These are phyloP conservation scores for Melanchra persicariae DNA, from an alignment of 2,888 invertebrate genomes.

Conservation along the genomic window DNA sequence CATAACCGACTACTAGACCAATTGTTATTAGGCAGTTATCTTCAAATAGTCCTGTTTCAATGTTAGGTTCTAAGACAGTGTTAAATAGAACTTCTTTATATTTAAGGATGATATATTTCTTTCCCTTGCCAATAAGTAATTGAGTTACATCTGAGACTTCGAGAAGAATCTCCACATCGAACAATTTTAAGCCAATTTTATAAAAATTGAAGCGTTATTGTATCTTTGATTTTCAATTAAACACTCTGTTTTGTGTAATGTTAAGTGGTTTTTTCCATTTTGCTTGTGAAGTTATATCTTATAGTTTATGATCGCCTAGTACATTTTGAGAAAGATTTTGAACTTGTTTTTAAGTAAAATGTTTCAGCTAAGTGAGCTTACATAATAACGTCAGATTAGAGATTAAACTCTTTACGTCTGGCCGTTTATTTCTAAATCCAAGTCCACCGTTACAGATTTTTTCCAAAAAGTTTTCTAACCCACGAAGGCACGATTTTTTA, in stretches of 20 bases:
- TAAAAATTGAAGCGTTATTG: slow-evolving; percentile 11
- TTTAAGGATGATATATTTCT: not conserved
- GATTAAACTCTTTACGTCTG: no score
- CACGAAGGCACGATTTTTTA: no score
- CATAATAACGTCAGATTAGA: not conserved
- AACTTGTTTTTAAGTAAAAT: not conserved
- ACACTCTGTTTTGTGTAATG: not conserved
- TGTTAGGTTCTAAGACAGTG: not conserved
- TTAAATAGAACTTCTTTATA: slow-evolving; percentile 12
- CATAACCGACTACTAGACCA: no score
- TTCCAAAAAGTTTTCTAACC: not conserved
- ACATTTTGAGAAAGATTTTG: not conserved
- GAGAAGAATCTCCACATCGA: slow-evolving; percentile 30
- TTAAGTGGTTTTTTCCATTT: not conserved
- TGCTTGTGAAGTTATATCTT: not conserved
- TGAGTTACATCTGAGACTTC: slow-evolving; percentile 41
- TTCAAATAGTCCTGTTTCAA: no score
- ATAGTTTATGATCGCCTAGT: not conserved
- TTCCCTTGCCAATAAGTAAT: slow-evolving; percentile 45
- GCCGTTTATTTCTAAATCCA: not conserved
- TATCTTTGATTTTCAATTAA: slow-evolving; percentile 13
- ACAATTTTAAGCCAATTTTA: slow-evolving; percentile 6
- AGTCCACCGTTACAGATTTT: not conserved
- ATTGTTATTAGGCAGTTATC: no score
- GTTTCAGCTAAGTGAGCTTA: not conserved